Evolutionary conservation across 2,797 vertebrate genomes (phyloP).

Genomic region (Gallinago nigripennis): DNA sequence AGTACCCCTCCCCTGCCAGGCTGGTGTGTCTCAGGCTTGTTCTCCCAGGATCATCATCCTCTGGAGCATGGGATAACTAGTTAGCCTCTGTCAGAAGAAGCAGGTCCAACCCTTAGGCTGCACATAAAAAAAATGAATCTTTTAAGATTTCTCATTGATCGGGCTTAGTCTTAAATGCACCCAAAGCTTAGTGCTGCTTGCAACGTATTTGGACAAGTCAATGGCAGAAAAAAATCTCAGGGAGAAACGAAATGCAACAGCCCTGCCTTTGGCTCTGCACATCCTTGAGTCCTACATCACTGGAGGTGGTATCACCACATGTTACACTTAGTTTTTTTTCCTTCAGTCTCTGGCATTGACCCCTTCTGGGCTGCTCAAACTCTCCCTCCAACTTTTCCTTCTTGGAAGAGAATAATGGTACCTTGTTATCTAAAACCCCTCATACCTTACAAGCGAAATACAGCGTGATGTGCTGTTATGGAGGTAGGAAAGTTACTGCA

Average conservation of each 20-base stretch:
- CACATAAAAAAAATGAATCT: neutral
- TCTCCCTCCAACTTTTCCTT: neutral
- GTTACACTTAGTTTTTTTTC: neutral
- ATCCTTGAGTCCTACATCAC: fast-evolving
- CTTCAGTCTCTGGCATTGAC: neutral
- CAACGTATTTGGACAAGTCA: neutral
- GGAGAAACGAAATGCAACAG: neutral
- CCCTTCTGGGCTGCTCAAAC: neutral
- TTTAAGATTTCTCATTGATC: neutral
- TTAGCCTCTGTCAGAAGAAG: neutral
- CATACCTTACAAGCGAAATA: neutral
- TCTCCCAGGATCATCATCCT: neutral
- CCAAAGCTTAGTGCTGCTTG: neutral
- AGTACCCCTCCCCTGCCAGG: neutral
- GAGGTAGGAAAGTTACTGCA: neutral
- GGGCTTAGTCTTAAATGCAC: neutral
- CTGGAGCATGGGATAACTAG: too few relatives aligned
- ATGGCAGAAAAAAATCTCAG: neutral
- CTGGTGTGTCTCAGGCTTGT: neutral
- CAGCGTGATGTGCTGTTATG: neutral
- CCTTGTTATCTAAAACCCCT: neutral
- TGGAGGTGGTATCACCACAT: neutral
- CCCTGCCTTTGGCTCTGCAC: neutral
- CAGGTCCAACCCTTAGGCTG: neutral
- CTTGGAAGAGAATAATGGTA: neutral